Conservation (phyloP, 2,113 vertebrate genomes). For the Prietella phreatophila region DNA sequence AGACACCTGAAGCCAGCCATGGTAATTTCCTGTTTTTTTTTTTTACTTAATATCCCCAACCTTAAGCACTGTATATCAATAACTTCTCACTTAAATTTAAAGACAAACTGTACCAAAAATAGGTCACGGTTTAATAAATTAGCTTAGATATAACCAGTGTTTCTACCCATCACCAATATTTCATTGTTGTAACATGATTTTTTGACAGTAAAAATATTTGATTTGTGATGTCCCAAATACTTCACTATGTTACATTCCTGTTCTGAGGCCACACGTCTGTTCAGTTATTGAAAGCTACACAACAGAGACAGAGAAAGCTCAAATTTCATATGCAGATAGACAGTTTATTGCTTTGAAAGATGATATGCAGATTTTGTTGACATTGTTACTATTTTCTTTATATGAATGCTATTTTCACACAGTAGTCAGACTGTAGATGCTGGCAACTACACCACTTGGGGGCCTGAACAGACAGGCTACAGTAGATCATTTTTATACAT, state of each 20-base stretch:
- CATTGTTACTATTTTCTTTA: not conserved
- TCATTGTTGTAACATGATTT: not conserved
- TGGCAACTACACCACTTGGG: not conserved
- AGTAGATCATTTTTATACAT: not conserved
- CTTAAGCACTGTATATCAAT: too few species aligned
- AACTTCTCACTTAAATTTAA: too few species aligned
- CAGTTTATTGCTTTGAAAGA: not conserved
- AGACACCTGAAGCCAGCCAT: not conserved
- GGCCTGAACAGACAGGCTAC: not conserved
- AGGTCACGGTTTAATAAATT: not conserved
- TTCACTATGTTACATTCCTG: not conserved
- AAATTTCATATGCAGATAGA: not conserved
- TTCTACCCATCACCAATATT: not conserved
- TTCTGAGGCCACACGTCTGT: not conserved
- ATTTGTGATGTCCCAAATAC: not conserved
- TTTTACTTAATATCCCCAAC: too few species aligned
- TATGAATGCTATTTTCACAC: not conserved
- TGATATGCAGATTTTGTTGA: not conserved
- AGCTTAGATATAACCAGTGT: not conserved
- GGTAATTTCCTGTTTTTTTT: too few species aligned
- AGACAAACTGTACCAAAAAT: too few species aligned
- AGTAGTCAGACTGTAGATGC: not conserved
- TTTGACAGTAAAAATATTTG: not conserved
- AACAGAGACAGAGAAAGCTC: not conserved
- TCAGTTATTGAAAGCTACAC: not conserved